Conservation (phyloP, 37 sponge, comb jelly and placozoan genomes). For the Hormiphora californensis region DNA sequence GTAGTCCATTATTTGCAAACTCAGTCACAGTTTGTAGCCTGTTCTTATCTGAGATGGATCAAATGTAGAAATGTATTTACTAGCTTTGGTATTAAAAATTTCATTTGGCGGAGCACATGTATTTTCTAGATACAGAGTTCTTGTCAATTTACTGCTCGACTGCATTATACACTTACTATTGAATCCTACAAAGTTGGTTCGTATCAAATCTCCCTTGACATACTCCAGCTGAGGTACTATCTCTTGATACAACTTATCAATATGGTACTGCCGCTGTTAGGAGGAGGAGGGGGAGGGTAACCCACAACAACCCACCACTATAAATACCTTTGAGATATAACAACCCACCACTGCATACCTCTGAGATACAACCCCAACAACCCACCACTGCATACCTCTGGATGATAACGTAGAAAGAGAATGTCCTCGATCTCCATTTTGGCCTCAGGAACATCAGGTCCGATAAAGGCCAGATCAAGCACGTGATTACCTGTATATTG, state of each 20-base stretch:
- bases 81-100: no score
- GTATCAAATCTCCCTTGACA: constrained; percentile 24
- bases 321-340: no score
- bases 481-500: no score
- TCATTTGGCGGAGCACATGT: no score
- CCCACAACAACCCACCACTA: neutral
- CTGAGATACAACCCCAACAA: no score
- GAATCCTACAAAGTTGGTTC: constrained; percentile 37
- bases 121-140: neutral
- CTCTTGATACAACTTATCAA: constrained; percentile 36
- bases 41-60: neutral
- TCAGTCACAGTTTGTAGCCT: neutral
- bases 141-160: no score
- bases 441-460: constrained; percentile 4
- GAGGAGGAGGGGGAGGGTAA: neutral
- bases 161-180: neutral
- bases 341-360: no score
- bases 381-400: neutral
- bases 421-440: constrained; percentile 25
- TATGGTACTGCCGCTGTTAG: constrained; percentile 9
- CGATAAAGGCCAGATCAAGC: constrained; percentile 4
- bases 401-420: neutral
- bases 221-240: constrained; percentile 32
- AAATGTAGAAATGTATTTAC: no score
- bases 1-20: constrained; percentile 47